Evolutionary conservation across 2,113 vertebrate species (phyloP), one percentile per base, ranked within the genome.

Genomic region (Arenaria interpres): DNA sequence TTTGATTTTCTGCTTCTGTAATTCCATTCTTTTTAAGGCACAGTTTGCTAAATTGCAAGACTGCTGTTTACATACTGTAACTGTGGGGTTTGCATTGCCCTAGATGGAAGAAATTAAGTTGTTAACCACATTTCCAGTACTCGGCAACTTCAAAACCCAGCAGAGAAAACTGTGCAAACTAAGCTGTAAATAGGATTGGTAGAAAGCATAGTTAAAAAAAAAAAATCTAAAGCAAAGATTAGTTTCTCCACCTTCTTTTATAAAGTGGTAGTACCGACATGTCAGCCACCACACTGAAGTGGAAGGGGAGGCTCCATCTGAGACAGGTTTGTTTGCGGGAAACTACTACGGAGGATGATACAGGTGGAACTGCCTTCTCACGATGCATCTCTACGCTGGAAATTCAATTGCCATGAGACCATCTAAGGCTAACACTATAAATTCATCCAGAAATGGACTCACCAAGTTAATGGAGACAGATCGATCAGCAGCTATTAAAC

Each of bases 371-470:
- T 37, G 48, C 39, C 39, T 76, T 46, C 75, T 88, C 0, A 0
- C 18, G 67, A 0, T 16, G 32, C 66, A 39, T 33, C 0, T 0
- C n/a, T 76, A 14, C 10, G 32, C 72, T 76, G 78, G 48, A 85
- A 91, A 51, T 59, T 32, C 51, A 63, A 8, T 16, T 79, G 67
- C 63, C 16, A 2, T 9, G 24, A 86, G 63, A 69, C n/a, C 41
- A 62, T 53, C 5, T 24, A 62, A 71, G 71, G 50, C 23, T 13
- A 83, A 1, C 12, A 18, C 22, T 28, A 68, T 32, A 69, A 73
- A 76, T 33, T 43, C 3, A 4, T 79, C 62, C 37, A n/a, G 51
- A 59, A 95, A 43, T 28, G 39, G 14, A 74, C 54, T 71, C 48
- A 3, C 8, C n/a, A 60, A 56, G 30, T 77, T 37, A 46, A 59